Percentiles rank a stretch among this genome's conserved stretches.
These are phyloP conservation scores for Calonectris borealis DNA, from an alignment of 2,113 vertebrate species.

Conservation along the genomic window DNA sequence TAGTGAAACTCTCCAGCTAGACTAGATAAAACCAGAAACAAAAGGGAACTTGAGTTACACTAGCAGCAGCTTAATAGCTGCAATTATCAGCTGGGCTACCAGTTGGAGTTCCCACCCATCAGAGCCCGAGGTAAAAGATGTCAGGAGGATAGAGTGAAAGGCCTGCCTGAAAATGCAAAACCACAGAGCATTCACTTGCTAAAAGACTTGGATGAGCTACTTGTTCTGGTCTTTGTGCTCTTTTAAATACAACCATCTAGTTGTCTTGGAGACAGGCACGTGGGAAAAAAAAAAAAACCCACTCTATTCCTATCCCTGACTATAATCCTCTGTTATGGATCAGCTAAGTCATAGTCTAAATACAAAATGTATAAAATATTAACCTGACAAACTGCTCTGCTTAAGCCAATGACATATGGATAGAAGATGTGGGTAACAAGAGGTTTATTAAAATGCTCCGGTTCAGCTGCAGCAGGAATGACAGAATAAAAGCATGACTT, in stretches of 20 bases:
- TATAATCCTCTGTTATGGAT: conserved; percentile 7
- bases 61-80: conserved; percentile 77
- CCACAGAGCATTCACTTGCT: conserved; percentile 82
- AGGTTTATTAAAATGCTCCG: conserved; percentile 33
- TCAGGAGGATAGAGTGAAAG: conserved; percentile 72
- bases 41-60: conserved; percentile 76
- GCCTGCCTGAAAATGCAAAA: conserved; percentile 74
- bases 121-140: conserved; percentile 69
- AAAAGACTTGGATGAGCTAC: conserved; percentile 81
- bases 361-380: conserved; percentile 44
- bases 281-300: neutral
- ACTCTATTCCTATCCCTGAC: neutral
- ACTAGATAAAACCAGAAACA: conserved; percentile 82
- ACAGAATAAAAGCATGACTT: conserved; percentile 14
- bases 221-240: conserved; percentile 74
- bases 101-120: conserved; percentile 76
- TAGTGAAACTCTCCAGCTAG: conserved; percentile 77
- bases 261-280: conserved; percentile 76
- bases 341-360: conserved; percentile 29
- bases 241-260: conserved; percentile 78
- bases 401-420: conserved; percentile 38
- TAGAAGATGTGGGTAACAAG: conserved; percentile 45
- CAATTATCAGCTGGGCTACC: conserved; percentile 77
- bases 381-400: conserved; percentile 27
- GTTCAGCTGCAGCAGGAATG: neutral